Evolutionary conservation across 1,140 invertebrate genomes (phyloP), one percentile per base, ranked within the genome.

Genomic region (Cryptotermes secundus): DNA sequence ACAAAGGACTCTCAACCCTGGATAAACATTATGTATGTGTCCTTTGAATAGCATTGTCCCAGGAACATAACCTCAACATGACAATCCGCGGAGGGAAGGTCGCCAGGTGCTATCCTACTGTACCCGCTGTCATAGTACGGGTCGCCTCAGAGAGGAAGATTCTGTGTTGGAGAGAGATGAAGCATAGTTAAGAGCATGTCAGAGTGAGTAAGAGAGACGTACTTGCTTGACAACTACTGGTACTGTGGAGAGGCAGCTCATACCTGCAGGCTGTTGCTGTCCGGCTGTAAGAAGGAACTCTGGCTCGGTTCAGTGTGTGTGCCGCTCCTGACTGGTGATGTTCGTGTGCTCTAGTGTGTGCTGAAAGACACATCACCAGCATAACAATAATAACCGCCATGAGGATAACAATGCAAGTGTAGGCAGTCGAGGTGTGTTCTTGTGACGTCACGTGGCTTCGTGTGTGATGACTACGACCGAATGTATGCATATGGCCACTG

Each of bases 11-110:
- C 16, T 31, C 59, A 31, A 31, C 26, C 59, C 59, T 72, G 59
- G 59, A n/a, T 72, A 72, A 72, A 72, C 59, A 72, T n/a, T 72
- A 6, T 72, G 59, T 72, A 31, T 31, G n/a, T 31, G n/a, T 72
- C 7, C 14, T n/a, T 72, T n/a, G 59, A 72, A 72, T 26, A 16
- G 0, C 10, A 31, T 31, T 72, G 59, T 72, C 59, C 59, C 26
- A 9, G 4, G 59, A 72, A 72, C 59, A 72, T 72, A 72, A 72
- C 59, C 59, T 72, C 59, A 72, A 72, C 59, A 72, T 72, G 59
- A 72, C 59, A 72, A 72, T 72, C 3, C 4, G 53, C 53, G 19
- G 19, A 59, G 53, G 7, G 53, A 59, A 59, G 6, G 26, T 72
- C 26, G 16, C 59, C 59, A 72, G 59, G 59, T 72, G 59, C 14